Evolutionary conservation across 2,797 vertebrate species (phyloP).

Genomic region (Pseudotriccus pelzelni): DNA sequence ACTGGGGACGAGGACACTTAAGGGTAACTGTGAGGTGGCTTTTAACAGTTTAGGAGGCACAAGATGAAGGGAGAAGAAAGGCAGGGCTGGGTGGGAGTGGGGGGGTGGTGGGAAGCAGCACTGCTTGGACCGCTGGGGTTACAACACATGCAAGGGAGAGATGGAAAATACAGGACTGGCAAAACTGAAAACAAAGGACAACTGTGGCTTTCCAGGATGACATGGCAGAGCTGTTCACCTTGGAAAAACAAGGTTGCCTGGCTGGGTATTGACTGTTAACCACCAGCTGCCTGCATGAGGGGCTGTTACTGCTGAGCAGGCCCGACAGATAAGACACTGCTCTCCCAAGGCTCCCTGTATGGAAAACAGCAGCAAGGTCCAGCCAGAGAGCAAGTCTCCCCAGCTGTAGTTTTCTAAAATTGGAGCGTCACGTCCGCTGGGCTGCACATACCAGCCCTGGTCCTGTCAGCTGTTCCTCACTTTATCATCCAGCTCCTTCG

Average conservation of each 20-base stretch:
- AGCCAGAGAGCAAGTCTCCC: not conserved
- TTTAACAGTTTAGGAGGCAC: not conserved
- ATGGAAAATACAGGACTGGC: not conserved
- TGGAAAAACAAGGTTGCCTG: not conserved
- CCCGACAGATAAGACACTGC: not conserved
- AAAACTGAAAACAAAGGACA: not conserved
- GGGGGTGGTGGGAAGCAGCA: accelerated
- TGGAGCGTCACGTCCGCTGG: constrained; percentile 32
- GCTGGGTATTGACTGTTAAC: not conserved
- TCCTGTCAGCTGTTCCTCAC: constrained; percentile 65
- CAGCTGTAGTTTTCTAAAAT: constrained; percentile 65
- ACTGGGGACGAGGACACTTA: not conserved
- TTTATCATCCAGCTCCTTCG: constrained; percentile 30
- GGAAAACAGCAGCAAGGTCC: constrained; percentile 39
- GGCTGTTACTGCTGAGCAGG: not conserved
- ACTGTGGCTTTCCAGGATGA: not conserved
- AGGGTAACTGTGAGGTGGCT: not conserved
- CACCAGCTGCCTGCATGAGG: not conserved
- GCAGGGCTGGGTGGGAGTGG: not conserved
- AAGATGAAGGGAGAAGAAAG: not conserved
- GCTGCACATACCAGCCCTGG: constrained; percentile 36
- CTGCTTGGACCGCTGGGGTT: not conserved
- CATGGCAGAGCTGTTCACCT: not conserved
- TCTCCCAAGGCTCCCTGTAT: constrained; percentile 18
- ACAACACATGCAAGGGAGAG: not conserved